Evolutionary conservation across 2,888 invertebrate species (phyloP).

Genomic region (Rotaria sp.): DNA sequence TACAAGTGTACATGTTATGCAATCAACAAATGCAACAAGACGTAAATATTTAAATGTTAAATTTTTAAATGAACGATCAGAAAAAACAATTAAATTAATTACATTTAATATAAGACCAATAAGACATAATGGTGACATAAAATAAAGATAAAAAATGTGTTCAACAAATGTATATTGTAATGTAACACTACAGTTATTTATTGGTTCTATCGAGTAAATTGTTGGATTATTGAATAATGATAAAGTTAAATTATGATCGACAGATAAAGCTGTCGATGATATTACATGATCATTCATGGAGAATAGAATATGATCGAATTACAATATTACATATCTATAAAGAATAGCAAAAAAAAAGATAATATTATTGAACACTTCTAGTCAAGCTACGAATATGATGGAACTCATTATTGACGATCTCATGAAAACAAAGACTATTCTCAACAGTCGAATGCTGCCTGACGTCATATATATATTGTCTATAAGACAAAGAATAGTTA

Average conservation of each 20-base stretch:
- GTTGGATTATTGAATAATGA: neutral
- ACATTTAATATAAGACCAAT: conserved; percentile 37
- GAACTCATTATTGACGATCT: too few species aligned
- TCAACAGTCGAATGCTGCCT: too few species aligned
- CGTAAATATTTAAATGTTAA: conserved; percentile 40
- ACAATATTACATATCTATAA: neutral
- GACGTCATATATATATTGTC: too few species aligned
- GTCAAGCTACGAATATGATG: too few species aligned
- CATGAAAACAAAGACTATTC: too few species aligned
- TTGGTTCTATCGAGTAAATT: neutral
- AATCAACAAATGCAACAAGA: conserved; percentile 35
- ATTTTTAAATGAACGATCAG: conserved; percentile 37
- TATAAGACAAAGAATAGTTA: too few species aligned
- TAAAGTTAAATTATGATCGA: neutral
- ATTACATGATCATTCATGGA: neutral
- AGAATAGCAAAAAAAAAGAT: neutral
- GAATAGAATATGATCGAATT: neutral
- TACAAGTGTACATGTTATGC: conserved; percentile 35
- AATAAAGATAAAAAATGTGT: conserved; percentile 29
- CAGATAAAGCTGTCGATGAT: neutral
- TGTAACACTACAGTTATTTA: neutral
- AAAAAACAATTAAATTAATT: conserved; percentile 34
- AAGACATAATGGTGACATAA: conserved; percentile 38
- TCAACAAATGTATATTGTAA: neutral
- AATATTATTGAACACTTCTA: too few species aligned